Conservation (phyloP, 2,113 vertebrate genomes). For the Pachyramphus minor region DNA sequence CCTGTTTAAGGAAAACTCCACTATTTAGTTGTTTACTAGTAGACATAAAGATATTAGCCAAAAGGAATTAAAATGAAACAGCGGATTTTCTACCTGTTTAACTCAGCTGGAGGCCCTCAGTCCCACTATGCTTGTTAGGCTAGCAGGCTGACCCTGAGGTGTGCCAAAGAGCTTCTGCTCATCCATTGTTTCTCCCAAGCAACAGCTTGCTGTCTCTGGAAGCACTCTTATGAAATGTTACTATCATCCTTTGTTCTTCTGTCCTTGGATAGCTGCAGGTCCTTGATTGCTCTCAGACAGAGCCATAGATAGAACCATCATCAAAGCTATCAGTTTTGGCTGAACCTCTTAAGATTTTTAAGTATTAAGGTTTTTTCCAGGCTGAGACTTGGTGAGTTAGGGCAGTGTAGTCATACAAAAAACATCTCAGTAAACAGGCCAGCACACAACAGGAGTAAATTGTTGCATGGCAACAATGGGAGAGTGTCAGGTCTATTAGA, state of each 20-base stretch:
- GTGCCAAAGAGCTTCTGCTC: neutral
- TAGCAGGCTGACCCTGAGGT: neutral
- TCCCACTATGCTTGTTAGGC: accelerated
- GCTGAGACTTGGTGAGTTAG: neutral
- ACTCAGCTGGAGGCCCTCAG: neutral
- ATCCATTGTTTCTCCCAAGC: neutral
- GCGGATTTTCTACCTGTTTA: neutral
- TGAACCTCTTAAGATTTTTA: slow-evolving; percentile 10
- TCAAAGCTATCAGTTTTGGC: slow-evolving; percentile 58
- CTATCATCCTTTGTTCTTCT: slow-evolving; percentile 5
- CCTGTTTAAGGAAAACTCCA: neutral
- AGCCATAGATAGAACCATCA: slow-evolving; percentile 30
- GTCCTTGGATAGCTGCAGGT: neutral
- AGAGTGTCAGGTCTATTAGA: neutral
- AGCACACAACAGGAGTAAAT: slow-evolving; percentile 1
- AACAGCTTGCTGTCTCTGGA: neutral
- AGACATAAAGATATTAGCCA: neutral
- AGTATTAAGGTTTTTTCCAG: neutral
- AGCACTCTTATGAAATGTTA: neutral
- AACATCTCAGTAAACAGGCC: slow-evolving; percentile 28
- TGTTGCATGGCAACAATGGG: neutral
- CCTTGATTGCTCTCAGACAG: neutral
- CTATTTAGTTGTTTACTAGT: neutral
- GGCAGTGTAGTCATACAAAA: slow-evolving; percentile 29
- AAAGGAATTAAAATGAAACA: neutral